Evolutionary conservation across 2,888 invertebrate species (phyloP).

Genomic region (Digitonthophagus gazella): DNA sequence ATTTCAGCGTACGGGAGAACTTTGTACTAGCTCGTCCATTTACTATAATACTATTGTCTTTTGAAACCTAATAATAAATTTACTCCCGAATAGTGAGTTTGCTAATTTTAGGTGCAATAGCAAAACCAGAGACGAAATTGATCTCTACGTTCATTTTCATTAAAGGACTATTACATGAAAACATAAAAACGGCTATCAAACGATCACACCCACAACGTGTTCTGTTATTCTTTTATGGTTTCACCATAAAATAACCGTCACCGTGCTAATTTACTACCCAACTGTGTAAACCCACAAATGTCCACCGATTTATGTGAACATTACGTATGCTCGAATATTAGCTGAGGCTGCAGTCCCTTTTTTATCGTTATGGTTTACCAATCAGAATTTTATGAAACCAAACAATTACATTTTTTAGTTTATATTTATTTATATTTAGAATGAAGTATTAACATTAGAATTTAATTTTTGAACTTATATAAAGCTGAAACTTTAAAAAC

Average conservation of each 20-base stretch:
- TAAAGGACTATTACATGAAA: too few relatives aligned
- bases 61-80: neutral
- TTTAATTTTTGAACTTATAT: too few relatives aligned
- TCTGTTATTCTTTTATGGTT: neutral
- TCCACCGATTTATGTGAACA: neutral
- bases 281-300: neutral
- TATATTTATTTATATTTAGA: too few relatives aligned
- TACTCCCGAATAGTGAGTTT: neutral
- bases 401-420: too few relatives aligned
- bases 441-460: too few relatives aligned
- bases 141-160: neutral
- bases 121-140: neutral
- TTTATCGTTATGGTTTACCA: too few relatives aligned
- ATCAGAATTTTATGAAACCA: too few relatives aligned
- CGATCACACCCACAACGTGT: neutral
- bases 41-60: too few relatives aligned
- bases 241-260: neutral
- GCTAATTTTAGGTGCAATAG: neutral
- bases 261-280: neutral
- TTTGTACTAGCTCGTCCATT: too few relatives aligned
- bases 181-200: neutral
- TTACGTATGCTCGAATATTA: neutral
- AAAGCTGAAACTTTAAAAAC: too few relatives aligned
- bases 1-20: neutral
- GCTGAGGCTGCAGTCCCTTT: neutral